Evolutionary conservation across 64 coral and sea anemone genomes (phyloP).

Genomic region (Acropora tenuis): DNA sequence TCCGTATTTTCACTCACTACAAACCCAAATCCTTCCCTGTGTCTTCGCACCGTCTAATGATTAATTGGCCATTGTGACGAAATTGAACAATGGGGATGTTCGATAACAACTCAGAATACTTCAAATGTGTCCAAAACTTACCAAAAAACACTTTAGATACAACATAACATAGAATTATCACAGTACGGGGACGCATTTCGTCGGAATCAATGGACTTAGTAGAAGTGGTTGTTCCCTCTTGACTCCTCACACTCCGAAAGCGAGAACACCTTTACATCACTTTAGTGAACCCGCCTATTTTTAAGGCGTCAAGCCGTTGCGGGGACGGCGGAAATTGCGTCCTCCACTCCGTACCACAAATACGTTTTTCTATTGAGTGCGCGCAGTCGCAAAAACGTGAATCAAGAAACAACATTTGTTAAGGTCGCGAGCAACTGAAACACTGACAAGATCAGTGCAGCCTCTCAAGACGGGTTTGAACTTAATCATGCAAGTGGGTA

Average conservation of each 20-base stretch:
- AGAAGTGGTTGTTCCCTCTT: conserved; percentile 33
- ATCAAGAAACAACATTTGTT: not conserved
- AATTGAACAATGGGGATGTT: not conserved
- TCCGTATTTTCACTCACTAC: conserved; percentile 2
- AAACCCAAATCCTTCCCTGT: conserved; percentile 20
- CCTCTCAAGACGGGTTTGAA: not conserved
- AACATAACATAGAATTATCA: conserved; percentile 1
- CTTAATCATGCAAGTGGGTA: not conserved
- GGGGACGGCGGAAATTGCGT: conserved; percentile 35
- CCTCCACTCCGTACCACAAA: conserved; percentile 7
- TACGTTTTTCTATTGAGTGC: not conserved
- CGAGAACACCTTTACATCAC: conserved; percentile 23
- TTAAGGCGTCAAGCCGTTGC: conserved; percentile 35
- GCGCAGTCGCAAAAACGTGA: not conserved
- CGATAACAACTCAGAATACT: not conserved
- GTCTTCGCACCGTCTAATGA: conserved; percentile 28
- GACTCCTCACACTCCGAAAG: conserved; percentile 18
- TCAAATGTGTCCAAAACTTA: conserved; percentile 20
- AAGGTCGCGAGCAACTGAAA: not conserved
- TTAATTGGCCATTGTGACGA: conserved; percentile 27
- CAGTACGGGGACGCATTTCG: not conserved
- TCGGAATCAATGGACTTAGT: not conserved
- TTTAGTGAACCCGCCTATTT: conserved; percentile 30
- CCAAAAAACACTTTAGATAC: not conserved
- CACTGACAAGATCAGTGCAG: not conserved